Evolutionary conservation across 2,797 vertebrate species (phyloP).

Genomic region (Sciurus carolinensis): DNA sequence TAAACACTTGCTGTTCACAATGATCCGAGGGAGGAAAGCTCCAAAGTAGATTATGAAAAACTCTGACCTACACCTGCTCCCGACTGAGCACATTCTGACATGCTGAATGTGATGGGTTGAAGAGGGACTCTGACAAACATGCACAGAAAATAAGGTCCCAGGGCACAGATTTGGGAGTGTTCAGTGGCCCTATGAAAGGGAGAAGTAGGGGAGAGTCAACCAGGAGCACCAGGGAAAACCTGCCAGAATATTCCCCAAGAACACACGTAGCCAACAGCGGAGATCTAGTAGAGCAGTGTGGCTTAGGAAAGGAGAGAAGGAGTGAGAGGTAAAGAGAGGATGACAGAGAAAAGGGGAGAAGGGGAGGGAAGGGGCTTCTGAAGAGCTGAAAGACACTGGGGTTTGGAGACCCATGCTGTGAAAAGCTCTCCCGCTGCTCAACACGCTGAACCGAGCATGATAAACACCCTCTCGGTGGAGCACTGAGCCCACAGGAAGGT

Average conservation of each 20-base stretch:
- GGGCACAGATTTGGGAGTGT: background rate
- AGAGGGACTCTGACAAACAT: background rate
- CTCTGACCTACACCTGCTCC: slow-evolving; percentile 56
- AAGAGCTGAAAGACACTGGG: background rate
- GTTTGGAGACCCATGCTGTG: background rate
- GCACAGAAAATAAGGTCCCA: background rate
- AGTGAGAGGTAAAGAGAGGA: background rate
- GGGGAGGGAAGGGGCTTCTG: background rate
- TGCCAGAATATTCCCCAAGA: background rate
- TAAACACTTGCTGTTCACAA: background rate
- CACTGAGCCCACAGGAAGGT: background rate
- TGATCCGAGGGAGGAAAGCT: slow-evolving; percentile 44
- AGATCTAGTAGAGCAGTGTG: background rate
- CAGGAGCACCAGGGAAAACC: background rate
- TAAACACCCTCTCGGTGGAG: background rate
- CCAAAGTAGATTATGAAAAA: slow-evolving; percentile 53
- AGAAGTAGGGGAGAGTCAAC: background rate
- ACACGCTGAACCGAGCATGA: background rate
- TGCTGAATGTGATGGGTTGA: background rate
- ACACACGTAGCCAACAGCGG: background rate
- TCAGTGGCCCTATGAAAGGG: background rate
- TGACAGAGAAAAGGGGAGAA: background rate
- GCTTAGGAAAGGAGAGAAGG: background rate
- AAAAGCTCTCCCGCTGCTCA: background rate
- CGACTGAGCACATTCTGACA: background rate